These are phyloP conservation scores for Amblyraja radiata DNA, from an alignment of 2,797 vertebrate genomes.

Conservation along the genomic window DNA sequence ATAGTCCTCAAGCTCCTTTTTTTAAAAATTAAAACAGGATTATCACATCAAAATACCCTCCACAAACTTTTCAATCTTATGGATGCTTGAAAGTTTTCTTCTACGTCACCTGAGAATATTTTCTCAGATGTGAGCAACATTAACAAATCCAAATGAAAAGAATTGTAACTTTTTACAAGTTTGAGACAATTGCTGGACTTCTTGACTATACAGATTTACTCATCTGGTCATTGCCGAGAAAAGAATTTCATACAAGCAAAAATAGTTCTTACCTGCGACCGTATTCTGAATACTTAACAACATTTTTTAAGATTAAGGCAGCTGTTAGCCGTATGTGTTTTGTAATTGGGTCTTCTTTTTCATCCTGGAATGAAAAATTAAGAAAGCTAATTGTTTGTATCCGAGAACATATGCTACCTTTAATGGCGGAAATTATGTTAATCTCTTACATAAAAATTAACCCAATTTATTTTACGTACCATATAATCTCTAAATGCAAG, in stretches of 20 bases:
- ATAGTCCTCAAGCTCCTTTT: not conserved
- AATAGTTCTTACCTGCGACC: constrained; percentile 83
- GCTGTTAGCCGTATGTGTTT: constrained; percentile 99
- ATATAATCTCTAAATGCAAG: constrained; percentile 98
- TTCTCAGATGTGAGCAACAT: not conserved
- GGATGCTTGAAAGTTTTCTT: no score
- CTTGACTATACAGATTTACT: not conserved
- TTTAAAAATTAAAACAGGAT: no score
- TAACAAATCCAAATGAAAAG: not conserved
- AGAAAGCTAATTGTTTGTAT: constrained; percentile 39
- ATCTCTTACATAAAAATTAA: not conserved
- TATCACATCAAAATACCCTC: no score
- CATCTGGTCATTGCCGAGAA: not conserved
- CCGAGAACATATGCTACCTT: not conserved
- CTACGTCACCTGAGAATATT: not conserved
- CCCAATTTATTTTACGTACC: constrained; percentile 61
- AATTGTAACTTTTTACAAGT: not conserved
- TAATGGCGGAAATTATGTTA: not conserved
- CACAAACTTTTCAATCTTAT: no score
- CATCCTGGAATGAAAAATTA: constrained; percentile 66
- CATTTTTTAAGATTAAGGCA: constrained; percentile 99
- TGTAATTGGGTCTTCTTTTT: constrained; percentile 99
- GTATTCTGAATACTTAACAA: constrained; percentile 98
- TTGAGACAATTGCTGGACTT: not conserved
- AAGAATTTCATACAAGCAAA: not conserved